These are phyloP conservation scores for Enteromius afrohamiltoni DNA, from an alignment of 2,797 vertebrate species.

Conservation along the genomic window DNA sequence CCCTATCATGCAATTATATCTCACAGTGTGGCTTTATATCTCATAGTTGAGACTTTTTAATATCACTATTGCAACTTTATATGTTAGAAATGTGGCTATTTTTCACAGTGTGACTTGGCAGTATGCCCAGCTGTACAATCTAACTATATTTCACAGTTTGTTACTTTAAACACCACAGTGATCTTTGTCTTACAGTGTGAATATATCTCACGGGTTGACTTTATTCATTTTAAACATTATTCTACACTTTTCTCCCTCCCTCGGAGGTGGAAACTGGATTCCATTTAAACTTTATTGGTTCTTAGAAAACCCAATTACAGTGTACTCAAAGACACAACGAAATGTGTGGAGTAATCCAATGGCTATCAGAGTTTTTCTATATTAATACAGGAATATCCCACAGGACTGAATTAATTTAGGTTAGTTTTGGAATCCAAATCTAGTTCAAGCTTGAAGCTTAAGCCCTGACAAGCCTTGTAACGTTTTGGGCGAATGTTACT, in stretches of 20 bases:
- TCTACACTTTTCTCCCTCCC: neutral
- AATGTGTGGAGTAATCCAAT: conserved; percentile 15
- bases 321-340: conserved; percentile 14
- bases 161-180: neutral
- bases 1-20: neutral
- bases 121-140: neutral
- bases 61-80: neutral
- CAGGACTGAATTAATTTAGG: conserved; percentile 26
- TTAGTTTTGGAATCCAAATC: conserved; percentile 33
- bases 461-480: conserved; percentile 21
- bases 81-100: neutral
- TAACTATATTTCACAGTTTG: neutral
- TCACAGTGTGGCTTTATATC: neutral
- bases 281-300: neutral
- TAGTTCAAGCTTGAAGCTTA: conserved; percentile 42
- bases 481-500: neutral
- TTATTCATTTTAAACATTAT: neutral
- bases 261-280: neutral
- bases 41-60: neutral
- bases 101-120: neutral
- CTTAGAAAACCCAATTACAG: conserved; percentile 23
- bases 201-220: neutral
- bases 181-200: conserved; percentile 1
- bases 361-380: conserved; percentile 34
- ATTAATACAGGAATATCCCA: conserved; percentile 27